Evolutionary conservation across 2,888 invertebrate genomes (phyloP), one percentile per base, ranked within the genome.

Genomic region (Hirtodrosophila alboralis): DNA sequence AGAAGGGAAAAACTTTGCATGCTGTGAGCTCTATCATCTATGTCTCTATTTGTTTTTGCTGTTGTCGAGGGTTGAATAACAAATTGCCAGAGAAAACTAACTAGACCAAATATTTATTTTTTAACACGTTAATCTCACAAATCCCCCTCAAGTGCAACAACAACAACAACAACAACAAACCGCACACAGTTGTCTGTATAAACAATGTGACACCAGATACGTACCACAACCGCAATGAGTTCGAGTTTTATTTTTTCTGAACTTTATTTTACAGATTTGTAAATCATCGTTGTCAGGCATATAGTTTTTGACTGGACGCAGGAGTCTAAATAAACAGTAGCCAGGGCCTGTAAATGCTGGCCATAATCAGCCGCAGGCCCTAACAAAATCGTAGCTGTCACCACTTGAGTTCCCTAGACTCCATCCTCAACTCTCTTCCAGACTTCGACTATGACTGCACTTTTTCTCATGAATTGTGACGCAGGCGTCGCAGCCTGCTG

Each of bases 51-150:
- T 83, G 85, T 79, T 79, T 78, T 81, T 68, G 52, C 71, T 68
- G 62, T 53, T 72, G 72, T 72, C 60, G 69, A 60, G 69, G 56
- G 76, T 59, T 76, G 80, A 71, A 74, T 77, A 71, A 78, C 75
- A 73, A 79, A 79, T 79, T 73, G 80, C 75, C 60, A 57, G 74
- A 80, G 71, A 73, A 78, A 84, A 85, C 84, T 80, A 80, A 84
- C 80, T 68, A 86, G 74, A 86, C 74, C 84, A 86, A 86, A 81
- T 80, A 86, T 81, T 86, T 85, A 80, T 84, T 86, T 86, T 85
- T 81, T 76, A 86, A 86, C 86, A 81, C 81, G 84, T 81, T 86
- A 81, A 81, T 81, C 86, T 71, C 71, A 83, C 80, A 81, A 84
- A 81, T 86, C 74, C 74, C 60, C 59, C 59, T 69, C 65, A 85